Base-by-base conservation (phyloP, 2,888 invertebrate species). In the Pemphredon lugubris region DNA sequence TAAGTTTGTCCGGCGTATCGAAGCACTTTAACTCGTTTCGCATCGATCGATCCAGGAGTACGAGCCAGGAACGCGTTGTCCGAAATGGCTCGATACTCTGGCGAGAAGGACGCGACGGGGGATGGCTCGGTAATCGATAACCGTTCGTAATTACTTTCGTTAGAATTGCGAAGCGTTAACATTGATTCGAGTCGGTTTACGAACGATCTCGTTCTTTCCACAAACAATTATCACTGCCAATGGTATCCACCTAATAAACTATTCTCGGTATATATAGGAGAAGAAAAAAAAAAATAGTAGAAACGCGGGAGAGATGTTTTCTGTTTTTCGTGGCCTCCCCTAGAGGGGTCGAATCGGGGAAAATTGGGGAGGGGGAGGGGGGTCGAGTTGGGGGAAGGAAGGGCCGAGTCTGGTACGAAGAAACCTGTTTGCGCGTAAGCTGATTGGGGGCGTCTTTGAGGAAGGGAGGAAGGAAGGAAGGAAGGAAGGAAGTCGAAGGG, bases 391-490 rank as follows among this genome's bases (percentile, higher is more conserved):
- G n/a, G n/a, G n/a, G n/a, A n/a, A n/a, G 16, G 13, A 32, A 32
- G 47, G 44, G 23, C 44, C 48, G 13, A 16, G 23, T 40, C 16
- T 30, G 30, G 23, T 9, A 18, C 32, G 40, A 30, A 34, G 61
- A 42, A 50, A 57, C 59, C 63, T 64, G 67, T 66, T 74, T 67
- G 64, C 72, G 53, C 67, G 64, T 60, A 23, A 58, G 61, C 51
- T 45, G 77, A 77, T 77, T 72, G 69, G 69, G 71, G 55, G 26
- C 37, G 47, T 53, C 47, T 76, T 61, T 45, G 51, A 59, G 58
- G 50, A 51, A 73, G 60, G 58, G 67, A 55, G 70, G 58, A 58
- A 53, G 44, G 45, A 37, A 32, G 16, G 60, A 50, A 70, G 44
- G 61, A 55, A 40, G 64, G n/a, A 59, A 71, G 60, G 48, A 54